Evolutionary conservation across 2,113 vertebrate species (phyloP).

Genomic region (Calonectris borealis): DNA sequence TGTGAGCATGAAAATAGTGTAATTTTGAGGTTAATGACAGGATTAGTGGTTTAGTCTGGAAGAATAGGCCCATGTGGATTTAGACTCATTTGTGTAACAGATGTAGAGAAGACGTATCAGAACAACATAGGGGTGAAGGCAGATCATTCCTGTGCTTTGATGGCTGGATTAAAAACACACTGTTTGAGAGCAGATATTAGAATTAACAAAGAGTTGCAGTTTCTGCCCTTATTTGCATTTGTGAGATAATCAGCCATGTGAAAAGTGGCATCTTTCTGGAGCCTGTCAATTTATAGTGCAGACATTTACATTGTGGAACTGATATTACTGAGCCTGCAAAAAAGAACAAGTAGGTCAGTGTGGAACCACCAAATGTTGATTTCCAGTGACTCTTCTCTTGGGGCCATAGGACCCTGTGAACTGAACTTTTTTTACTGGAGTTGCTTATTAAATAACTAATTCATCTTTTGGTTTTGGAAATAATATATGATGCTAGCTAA

Average conservation of each 20-base stretch:
- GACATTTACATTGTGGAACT: not conserved
- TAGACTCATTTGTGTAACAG: constrained; percentile 20
- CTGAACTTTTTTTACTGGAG: not conserved
- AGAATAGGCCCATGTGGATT: not conserved
- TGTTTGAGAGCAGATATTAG: not conserved
- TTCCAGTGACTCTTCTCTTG: not conserved
- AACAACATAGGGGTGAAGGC: not conserved
- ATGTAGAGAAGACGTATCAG: not conserved
- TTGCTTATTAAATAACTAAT: not conserved
- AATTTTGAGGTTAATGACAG: constrained; percentile 31
- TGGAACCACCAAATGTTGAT: not conserved
- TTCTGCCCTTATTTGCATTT: not conserved
- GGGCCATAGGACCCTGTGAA: not conserved
- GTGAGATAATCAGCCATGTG: not conserved
- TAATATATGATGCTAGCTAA: not conserved
- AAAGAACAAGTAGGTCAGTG: not conserved
- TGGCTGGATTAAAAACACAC: not conserved
- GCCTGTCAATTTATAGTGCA: not conserved
- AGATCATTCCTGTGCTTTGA: not conserved
- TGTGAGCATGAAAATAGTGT: not conserved
- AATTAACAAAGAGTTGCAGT: not conserved
- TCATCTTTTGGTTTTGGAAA: not conserved
- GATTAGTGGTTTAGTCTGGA: constrained; percentile 43
- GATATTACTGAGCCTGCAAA: not conserved
- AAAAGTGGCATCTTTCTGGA: not conserved